Conservation (phyloP, 2,888 invertebrate genomes). For the Phasia obesa region DNA sequence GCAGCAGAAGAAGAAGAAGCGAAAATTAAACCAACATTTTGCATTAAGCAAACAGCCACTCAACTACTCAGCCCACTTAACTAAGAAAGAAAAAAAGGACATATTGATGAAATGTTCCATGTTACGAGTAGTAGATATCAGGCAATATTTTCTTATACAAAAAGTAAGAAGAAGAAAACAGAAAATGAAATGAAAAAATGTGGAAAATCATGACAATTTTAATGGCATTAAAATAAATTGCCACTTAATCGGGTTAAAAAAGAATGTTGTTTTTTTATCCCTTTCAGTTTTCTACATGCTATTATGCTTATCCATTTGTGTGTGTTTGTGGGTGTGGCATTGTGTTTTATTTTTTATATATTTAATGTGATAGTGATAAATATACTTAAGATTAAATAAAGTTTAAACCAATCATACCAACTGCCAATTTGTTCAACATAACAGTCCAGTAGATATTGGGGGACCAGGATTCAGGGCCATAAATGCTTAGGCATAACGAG, state of each 20-base stretch:
- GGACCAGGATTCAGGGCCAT: no score
- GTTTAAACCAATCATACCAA: constrained; percentile 6
- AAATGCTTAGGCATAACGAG: no score
- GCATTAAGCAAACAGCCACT: constrained; percentile 12
- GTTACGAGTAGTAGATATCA: no score
- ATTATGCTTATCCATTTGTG: constrained; percentile 33
- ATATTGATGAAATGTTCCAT: constrained; percentile 68
- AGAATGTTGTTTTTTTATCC: constrained; percentile 21
- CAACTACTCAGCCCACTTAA: constrained; percentile 52
- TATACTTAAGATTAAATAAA: constrained; percentile 60
- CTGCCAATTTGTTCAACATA: no score
- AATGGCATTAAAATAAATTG: constrained; percentile 71
- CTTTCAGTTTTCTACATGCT: constrained; percentile 20
- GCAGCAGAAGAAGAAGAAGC: constrained; percentile 23
- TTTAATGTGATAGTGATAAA: constrained; percentile 64
- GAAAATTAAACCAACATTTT: constrained; percentile 23
- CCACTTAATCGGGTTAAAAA: constrained; percentile 70
- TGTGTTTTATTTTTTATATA: constrained; percentile 26
- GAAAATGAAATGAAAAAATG: constrained; percentile 37
- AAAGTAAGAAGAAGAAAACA: constrained; percentile 3
- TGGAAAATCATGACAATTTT: constrained; percentile 70
- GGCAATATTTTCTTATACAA: constrained; percentile 23
- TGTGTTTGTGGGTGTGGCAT: not conserved
- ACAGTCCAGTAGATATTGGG: no score
- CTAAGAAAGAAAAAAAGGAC: constrained; percentile 53